These are phyloP conservation scores for Nothoprocta perdicaria DNA, from an alignment of 2,113 vertebrate species.

Conservation along the genomic window DNA sequence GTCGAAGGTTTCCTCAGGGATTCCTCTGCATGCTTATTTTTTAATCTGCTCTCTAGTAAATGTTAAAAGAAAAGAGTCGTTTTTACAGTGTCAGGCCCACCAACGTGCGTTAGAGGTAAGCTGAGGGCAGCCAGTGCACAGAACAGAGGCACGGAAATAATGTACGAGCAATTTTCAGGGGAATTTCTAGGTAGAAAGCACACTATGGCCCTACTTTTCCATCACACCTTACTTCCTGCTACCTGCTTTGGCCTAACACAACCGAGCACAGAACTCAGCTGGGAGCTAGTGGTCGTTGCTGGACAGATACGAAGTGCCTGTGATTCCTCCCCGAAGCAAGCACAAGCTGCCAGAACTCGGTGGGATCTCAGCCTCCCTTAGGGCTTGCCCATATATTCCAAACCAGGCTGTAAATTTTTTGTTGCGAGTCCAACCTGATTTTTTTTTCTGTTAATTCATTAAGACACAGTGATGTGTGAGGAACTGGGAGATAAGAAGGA, in stretches of 20 bases:
- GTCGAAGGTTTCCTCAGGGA: conserved; percentile 19
- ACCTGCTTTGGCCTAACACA: not conserved
- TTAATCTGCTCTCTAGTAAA: conserved; percentile 35
- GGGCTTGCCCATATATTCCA: not conserved
- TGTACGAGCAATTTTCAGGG: not conserved
- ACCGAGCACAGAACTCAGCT: not conserved
- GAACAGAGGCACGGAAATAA: not conserved
- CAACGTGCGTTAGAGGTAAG: not conserved
- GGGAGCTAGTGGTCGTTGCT: not conserved
- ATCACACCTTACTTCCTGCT: not conserved
- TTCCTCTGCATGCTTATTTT: conserved; percentile 31
- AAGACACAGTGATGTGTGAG: not conserved
- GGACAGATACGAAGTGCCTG: not conserved
- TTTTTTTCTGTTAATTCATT: conserved; percentile 38
- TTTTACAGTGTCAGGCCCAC: not conserved
- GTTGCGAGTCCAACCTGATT: not conserved
- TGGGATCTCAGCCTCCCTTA: not conserved
- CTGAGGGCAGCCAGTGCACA: not conserved
- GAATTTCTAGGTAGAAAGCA: not conserved
- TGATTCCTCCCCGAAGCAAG: not conserved
- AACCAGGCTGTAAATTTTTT: not conserved
- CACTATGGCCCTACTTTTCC: not conserved
- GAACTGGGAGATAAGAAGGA: not conserved
- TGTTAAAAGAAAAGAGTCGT: not conserved
- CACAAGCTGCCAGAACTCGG: not conserved